Evolutionary conservation across 2,888 invertebrate genomes (phyloP).

Genomic region (Drosophila affinis): DNA sequence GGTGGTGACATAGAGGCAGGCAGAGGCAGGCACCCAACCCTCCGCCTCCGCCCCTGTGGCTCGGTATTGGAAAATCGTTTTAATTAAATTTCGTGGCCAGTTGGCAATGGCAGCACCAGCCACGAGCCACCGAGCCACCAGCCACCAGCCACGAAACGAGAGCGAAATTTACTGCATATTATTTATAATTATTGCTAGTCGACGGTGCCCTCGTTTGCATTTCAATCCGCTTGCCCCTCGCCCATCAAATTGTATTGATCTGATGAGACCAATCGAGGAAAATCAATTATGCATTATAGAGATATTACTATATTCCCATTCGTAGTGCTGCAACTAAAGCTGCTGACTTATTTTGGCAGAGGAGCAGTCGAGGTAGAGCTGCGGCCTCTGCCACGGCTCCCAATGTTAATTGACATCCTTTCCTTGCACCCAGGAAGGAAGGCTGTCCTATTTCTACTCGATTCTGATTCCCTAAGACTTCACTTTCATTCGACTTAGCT

Average conservation of each 20-base stretch:
- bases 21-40: slow-evolving; percentile 24
- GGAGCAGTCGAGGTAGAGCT: no score
- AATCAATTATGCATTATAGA: no score
- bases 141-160: slow-evolving; percentile 21
- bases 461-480: no score
- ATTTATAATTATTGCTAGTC: slow-evolving; percentile 45
- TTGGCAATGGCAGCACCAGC: slow-evolving; percentile 26
- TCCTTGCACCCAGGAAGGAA: no score
- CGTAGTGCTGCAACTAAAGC: no score
- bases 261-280: no score
- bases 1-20: slow-evolving; percentile 22
- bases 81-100: slow-evolving; percentile 68
- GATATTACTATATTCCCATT: no score
- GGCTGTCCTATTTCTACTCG: no score
- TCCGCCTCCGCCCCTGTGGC: slow-evolving; percentile 7
- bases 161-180: slow-evolving; percentile 41
- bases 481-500: no score
- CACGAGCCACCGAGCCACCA: background rate
- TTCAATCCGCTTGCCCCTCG: slow-evolving; percentile 1
- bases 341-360: no score
- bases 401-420: no score
- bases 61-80: slow-evolving; percentile 53
- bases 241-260: background rate
- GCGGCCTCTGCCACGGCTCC: no score
- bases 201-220: background rate